Conservation (phyloP, 2,113 vertebrate genomes). For the Pluvianellus socialis region DNA sequence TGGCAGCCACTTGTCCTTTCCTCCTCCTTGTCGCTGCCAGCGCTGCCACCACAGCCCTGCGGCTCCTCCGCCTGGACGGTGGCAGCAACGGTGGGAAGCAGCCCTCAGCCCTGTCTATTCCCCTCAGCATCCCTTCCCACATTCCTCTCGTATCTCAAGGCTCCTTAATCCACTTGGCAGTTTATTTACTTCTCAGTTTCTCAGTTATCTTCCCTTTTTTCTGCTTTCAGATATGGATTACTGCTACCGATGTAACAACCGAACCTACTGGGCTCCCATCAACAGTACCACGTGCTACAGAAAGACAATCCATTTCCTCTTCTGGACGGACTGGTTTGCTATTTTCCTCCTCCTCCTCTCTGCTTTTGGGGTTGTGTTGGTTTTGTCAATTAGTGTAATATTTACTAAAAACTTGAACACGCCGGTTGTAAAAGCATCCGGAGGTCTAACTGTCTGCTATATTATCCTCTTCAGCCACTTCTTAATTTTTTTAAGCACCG, state of each 20-base stretch:
- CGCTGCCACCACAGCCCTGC: neutral
- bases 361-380: constrained; percentile 74
- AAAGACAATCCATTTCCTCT: constrained; percentile 79
- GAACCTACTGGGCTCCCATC: constrained; percentile 80
- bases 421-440: constrained; percentile 83
- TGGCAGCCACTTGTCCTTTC: neutral
- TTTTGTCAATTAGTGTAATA: constrained; percentile 76
- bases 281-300: constrained; percentile 75
- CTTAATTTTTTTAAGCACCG: constrained; percentile 79
- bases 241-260: constrained; percentile 79
- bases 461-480: constrained; percentile 85
- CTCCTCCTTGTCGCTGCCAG: neutral
- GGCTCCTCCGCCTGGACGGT: neutral
- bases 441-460: constrained; percentile 80
- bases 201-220: neutral
- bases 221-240: constrained; percentile 82
- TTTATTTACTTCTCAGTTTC: neutral
- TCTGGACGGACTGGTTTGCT: constrained; percentile 82
- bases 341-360: constrained; percentile 79
- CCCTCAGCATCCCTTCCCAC: neutral
- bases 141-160: neutral
- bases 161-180: neutral
- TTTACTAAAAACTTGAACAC: constrained; percentile 83
- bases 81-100: neutral
- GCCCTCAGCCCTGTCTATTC: neutral